Percentiles rank a stretch among this genome's conserved stretches.
phyloP scores from a whole-genome alignment of 2,888 invertebrate species.

The Yponomeuta cagnagella region DNA sequence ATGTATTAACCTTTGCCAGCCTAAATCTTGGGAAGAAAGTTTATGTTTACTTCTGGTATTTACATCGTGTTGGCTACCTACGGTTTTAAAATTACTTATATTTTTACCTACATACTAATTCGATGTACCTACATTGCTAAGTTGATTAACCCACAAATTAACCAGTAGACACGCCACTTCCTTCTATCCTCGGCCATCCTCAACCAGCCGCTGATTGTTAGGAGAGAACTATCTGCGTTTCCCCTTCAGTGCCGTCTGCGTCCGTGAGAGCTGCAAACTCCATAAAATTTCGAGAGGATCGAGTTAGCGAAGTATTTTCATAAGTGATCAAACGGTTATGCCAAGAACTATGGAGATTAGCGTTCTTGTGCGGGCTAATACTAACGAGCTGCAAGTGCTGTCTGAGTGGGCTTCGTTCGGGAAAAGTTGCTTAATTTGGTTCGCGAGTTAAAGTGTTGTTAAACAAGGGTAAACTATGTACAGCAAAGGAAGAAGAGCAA shows the following conservation, averaged over 20 bases:
- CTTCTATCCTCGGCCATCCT: too few relatives aligned
- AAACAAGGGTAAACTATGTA: not conserved
- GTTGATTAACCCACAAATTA: too few relatives aligned
- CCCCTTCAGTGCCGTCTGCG: not conserved
- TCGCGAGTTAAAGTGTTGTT: not conserved
- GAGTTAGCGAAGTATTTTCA: constrained; percentile 5
- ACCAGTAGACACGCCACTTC: too few relatives aligned
- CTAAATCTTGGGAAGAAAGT: too few relatives aligned
- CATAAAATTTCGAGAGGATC: constrained; percentile 9
- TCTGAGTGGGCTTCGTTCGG: not conserved
- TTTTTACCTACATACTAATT: too few relatives aligned
- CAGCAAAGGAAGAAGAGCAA: too few relatives aligned
- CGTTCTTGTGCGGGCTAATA: not conserved
- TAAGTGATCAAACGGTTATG: constrained; percentile 8
- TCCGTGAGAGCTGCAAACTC: constrained; percentile 1
- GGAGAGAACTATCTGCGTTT: not conserved
- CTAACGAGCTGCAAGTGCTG: not conserved
- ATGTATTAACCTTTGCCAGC: too few relatives aligned
- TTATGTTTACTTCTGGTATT: too few relatives aligned
- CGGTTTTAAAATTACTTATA: too few relatives aligned
- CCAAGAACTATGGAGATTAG: constrained; percentile 1
- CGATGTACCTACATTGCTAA: too few relatives aligned
- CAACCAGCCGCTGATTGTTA: not conserved
- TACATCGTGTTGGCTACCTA: too few relatives aligned
- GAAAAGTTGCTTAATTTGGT: not conserved